These are phyloP conservation scores for Nomada lathburiana DNA, from an alignment of 2,888 invertebrate species.

Conservation along the genomic window DNA sequence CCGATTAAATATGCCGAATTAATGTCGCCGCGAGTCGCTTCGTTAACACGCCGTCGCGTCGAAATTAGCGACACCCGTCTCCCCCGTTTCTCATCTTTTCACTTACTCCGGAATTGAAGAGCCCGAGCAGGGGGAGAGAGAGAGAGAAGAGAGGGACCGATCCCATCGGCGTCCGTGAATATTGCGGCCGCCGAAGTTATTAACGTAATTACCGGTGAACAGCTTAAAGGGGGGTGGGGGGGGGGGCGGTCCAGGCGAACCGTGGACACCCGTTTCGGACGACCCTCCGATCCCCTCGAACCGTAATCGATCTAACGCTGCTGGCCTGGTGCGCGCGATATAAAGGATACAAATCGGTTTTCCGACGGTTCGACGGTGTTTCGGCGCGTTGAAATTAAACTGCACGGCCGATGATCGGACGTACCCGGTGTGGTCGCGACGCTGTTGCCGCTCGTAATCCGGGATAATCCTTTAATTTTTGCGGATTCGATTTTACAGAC, in stretches of 20 bases:
- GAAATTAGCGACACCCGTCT: constrained; percentile 23
- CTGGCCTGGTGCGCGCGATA: constrained; percentile 27
- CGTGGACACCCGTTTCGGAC: not conserved
- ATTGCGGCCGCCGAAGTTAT: constrained; percentile 52
- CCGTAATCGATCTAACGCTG: constrained; percentile 58
- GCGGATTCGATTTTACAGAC: constrained; percentile 64
- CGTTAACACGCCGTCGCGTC: constrained; percentile 27
- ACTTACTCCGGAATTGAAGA: constrained; percentile 3
- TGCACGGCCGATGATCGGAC: constrained; percentile 41
- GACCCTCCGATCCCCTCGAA: not conserved
- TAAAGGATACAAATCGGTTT: constrained; percentile 61
- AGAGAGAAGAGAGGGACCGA: not conserved
- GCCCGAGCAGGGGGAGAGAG: not conserved
- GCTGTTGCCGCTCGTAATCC: constrained; percentile 72
- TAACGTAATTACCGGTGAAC: constrained; percentile 62
- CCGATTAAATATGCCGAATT: constrained; percentile 43
- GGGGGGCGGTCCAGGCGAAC: not conserved
- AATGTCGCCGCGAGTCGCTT: constrained; percentile 38
- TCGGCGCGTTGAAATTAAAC: constrained; percentile 68
- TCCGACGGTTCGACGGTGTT: constrained; percentile 46
- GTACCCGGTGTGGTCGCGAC: constrained; percentile 34
- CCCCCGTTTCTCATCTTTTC: not conserved
- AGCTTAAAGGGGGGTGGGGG: constrained; percentile 29
- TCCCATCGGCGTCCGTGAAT: constrained; percentile 41
- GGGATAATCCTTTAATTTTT: constrained; percentile 79